phyloP scores from a whole-genome alignment of 2,797 vertebrate species.

The Rachycentron canadum region DNA sequence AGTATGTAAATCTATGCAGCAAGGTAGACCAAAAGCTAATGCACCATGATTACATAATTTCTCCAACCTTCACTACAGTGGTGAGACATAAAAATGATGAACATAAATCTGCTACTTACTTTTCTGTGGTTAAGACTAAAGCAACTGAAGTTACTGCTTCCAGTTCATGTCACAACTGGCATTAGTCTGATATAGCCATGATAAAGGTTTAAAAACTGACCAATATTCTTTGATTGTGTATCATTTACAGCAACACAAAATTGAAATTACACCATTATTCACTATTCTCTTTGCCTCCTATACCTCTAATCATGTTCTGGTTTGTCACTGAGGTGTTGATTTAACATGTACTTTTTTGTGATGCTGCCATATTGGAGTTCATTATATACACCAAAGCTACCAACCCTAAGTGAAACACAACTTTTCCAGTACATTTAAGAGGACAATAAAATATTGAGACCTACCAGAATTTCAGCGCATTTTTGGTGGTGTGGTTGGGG shows the following conservation, averaged over 20 bases:
- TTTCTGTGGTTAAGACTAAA: not conserved
- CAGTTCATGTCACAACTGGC: not conserved
- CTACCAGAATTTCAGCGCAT: conserved; percentile 87
- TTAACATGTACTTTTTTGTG: not conserved
- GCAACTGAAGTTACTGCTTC: not conserved
- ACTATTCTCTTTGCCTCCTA: not conserved
- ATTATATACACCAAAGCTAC: not conserved
- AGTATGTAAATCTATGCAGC: conserved; percentile 70
- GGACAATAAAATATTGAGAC: conserved; percentile 21
- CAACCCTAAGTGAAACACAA: not conserved
- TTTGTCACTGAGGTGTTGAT: not conserved
- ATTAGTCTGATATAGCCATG: not conserved
- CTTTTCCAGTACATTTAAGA: not conserved
- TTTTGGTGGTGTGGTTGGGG: conserved; percentile 68
- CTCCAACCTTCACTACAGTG: conserved; percentile 13
- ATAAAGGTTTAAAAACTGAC: not conserved
- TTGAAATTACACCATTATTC: not conserved
- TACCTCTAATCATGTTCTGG: not conserved
- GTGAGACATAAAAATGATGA: conserved; percentile 6
- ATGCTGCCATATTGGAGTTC: not conserved
- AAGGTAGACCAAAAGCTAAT: conserved; percentile 45
- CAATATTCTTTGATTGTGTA: not conserved
- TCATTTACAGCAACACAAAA: not conserved
- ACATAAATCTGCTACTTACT: conserved; percentile 14
- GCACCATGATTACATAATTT: conserved; percentile 49